Evolutionary conservation across 2,888 invertebrate genomes (phyloP), one percentile per base, ranked within the genome.

Genomic region (Parnassius smintheus): DNA sequence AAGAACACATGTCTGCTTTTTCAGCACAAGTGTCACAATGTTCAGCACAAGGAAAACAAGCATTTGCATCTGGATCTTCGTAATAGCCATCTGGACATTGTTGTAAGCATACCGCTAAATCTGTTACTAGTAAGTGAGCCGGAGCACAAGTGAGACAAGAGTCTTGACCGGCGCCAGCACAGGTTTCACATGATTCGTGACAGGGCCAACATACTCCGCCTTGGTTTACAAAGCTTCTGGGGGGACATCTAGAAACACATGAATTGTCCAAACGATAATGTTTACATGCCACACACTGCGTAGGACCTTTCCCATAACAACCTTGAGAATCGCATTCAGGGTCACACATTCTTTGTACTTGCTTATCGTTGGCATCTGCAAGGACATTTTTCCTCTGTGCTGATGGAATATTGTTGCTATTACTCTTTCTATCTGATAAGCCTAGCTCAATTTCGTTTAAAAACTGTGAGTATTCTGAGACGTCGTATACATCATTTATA

Each of bases 31-130:
- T 96, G 56, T 95, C 96, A 78, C 98, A 97, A 80, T 97, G 97
- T 41, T 96, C 95, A 61, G 96, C 96, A 80, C 98, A 98, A 1
- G 97, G 96, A 56, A 96, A 95, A 81, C 98, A 98, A 0, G 96
- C 96, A 75, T 94, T 94, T 63, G 96, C 94, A 67, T 94, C 94
- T 18, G 93, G 92, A 79, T 96, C 96, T 91, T 96, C 96, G 78
- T 95, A 97, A 80, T 97, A 98, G 51, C 97, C 96, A 75, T 97
- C 96, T 0, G 97, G 97, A 78, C 97, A 98, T 74, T 96, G 95
- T 86, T 97, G 96, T 64, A 97, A 91, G 77, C 98, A 98, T 50
- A 97, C 96, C 59, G 96, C 96, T 68, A 97, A 91, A 84, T 97
- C 97, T 11, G 95, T 94, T 59, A 97, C 96, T 76, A 96, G 93